Evolutionary conservation across 2,888 invertebrate genomes (phyloP).

Genomic region (Chaitophorus viminalis): DNA sequence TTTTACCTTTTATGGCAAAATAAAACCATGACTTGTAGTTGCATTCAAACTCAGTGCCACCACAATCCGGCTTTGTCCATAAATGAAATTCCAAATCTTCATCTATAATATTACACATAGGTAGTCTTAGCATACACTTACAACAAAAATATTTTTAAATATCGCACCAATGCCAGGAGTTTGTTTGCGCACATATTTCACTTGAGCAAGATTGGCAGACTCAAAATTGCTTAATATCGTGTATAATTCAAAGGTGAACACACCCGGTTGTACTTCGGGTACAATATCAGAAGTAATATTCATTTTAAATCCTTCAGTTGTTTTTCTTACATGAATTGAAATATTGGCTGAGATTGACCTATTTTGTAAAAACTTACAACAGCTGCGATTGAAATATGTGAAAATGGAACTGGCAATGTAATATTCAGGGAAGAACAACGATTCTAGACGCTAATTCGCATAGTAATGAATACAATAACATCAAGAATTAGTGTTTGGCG

Average conservation of each 20-base stretch:
- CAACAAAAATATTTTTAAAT: constrained; percentile 23
- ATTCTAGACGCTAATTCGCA: not conserved
- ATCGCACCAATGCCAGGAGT: constrained; percentile 49
- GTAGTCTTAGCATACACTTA: constrained; percentile 27
- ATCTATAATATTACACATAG: constrained; percentile 48
- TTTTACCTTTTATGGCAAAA: constrained; percentile 78
- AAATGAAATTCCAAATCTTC: constrained; percentile 84
- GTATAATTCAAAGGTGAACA: constrained; percentile 22
- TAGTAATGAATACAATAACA: not conserved
- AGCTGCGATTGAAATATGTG: constrained; percentile 1
- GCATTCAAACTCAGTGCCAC: constrained; percentile 87
- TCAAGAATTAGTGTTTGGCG: not conserved
- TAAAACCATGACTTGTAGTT: constrained; percentile 93
- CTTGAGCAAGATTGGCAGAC: constrained; percentile 47
- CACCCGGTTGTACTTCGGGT: constrained; percentile 44
- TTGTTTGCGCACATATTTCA: constrained; percentile 35
- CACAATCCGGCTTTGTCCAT: constrained; percentile 91
- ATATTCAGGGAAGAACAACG: not conserved
- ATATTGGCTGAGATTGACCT: constrained; percentile 16
- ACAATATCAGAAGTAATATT: constrained; percentile 16
- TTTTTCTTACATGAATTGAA: not conserved
- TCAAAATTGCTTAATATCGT: constrained; percentile 53
- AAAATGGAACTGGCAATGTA: not conserved
- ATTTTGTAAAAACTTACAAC: constrained; percentile 49
- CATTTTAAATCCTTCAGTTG: constrained; percentile 7